phyloP scores from a whole-genome alignment of 2,797 vertebrate genomes.

The Apogon hyalosoma region DNA sequence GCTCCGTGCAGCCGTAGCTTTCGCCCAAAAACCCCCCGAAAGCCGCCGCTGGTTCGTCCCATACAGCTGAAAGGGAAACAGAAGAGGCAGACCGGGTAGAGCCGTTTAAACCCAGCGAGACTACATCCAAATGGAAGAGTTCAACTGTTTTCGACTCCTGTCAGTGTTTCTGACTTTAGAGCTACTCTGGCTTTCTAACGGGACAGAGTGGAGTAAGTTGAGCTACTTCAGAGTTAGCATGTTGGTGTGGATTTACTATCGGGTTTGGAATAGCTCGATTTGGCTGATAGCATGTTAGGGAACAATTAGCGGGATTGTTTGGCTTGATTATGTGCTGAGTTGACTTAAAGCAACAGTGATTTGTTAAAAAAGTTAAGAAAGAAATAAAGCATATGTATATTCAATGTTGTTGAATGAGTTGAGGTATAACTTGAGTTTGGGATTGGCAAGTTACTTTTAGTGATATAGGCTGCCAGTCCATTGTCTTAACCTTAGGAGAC shows the following conservation, averaged over 20 bases:
- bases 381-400: neutral
- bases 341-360: slow-evolving; percentile 7
- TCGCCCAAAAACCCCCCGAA: slow-evolving; percentile 24
- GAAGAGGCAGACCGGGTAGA: neutral
- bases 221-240: neutral
- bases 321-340: neutral
- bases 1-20: slow-evolving; percentile 22
- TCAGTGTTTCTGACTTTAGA: slow-evolving; percentile 40
- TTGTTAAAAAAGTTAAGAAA: neutral
- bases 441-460: too few relatives aligned
- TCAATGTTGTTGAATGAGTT: neutral
- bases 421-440: too few relatives aligned
- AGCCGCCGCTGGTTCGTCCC: slow-evolving; percentile 5
- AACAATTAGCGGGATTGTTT: slow-evolving; percentile 5
- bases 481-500: too few relatives aligned
- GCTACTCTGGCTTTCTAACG: slow-evolving; percentile 62
- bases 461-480: too few relatives aligned
- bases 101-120: neutral
- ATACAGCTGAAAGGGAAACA: neutral
- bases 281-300: neutral
- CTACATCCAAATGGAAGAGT: slow-evolving; percentile 60
- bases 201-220: slow-evolving; percentile 69
- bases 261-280: neutral
- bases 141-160: slow-evolving; percentile 39
- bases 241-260: slow-evolving; percentile 6